Conservation (phyloP, 64 coral and sea anemone genomes). For the Hydrozoanthus tunicans region DNA sequence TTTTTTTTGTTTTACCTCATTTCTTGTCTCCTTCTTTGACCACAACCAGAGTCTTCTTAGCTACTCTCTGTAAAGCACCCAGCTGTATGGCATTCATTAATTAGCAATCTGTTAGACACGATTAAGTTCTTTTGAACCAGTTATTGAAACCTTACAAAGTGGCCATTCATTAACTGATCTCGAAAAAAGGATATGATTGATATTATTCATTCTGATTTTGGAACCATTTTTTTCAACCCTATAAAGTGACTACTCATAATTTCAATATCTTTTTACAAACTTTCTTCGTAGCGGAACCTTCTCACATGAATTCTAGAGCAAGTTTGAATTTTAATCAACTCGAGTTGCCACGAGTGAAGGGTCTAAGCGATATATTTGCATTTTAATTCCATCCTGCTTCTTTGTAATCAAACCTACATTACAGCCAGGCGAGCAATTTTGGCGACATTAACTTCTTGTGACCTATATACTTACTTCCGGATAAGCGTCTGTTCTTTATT, state of each 20-base stretch:
- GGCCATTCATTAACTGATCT: too few species aligned
- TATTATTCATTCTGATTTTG: too few species aligned
- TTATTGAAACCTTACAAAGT: too few species aligned
- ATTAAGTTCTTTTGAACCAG: too few species aligned
- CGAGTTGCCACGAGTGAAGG: neutral
- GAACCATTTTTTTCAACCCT: too few species aligned
- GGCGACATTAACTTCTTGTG: neutral
- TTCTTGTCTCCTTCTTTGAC: too few species aligned
- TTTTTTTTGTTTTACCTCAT: too few species aligned
- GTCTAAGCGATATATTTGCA: neutral
- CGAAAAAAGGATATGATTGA: too few species aligned
- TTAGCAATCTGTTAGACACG: too few species aligned
- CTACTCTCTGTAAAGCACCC: too few species aligned
- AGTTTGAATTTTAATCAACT: neutral
- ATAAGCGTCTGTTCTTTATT: conserved; percentile 34
- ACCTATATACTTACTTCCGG: conserved; percentile 9
- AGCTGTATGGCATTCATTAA: too few species aligned
- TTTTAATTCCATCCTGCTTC: neutral
- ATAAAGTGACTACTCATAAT: neutral
- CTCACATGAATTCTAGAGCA: neutral
- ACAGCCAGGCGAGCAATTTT: conserved; percentile 28
- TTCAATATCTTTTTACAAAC: neutral
- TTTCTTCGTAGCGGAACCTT: neutral
- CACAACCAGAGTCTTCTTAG: too few species aligned
- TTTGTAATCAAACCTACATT: conserved; percentile 51